Evolutionary conservation across 2,888 invertebrate genomes (phyloP), one percentile per base, ranked within the genome.

Genomic region (Scelioninae gen. 2): DNA sequence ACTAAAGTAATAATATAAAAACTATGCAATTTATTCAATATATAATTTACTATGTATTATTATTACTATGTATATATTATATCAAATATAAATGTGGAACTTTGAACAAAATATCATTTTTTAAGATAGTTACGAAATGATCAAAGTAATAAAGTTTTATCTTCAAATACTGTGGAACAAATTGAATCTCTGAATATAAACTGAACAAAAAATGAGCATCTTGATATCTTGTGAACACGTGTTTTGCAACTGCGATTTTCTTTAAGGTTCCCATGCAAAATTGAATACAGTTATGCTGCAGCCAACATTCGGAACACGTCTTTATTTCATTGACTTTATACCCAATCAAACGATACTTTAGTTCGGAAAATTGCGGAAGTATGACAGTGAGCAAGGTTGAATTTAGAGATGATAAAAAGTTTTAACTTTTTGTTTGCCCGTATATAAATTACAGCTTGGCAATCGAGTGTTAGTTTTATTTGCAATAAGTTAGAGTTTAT

Each of bases 211-310:
- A n/a, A 4, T 25, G 25, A 25, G 25, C 25, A 4, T 25, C 25
- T 4, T 25, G 6, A 25, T 4, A 25, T 25, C 25, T 25, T n/a
- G n/a, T n/a, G n/a, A 79, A 79, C 84, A 83, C 77, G 78, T 84
- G 83, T 70, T 69, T 37, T 60, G 72, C 83, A 83, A 83, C 80
- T 82, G 83, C 75, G 73, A 55, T 75, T 72, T 70, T 48, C 52
- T 41, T 31, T 46, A 63, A 57, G 39, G 63, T 75, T 69, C 73
- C 45, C 72, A 64, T 75, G 74, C 76, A 78, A 75, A 65, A 57
- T 45, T 74, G 57, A 65, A 72, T 63, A 46, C 73, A 81, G 79
- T 80, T 72, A 64, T 43, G 41, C 10, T 10, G 33, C 25, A 33
- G 7, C 45, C 33, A 19, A 45, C 19, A 13, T 22, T 43, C 39